Evolutionary conservation across 2,113 vertebrate species (phyloP), one percentile per base, ranked within the genome.

Genomic region (Marcusenius ussheri): DNA sequence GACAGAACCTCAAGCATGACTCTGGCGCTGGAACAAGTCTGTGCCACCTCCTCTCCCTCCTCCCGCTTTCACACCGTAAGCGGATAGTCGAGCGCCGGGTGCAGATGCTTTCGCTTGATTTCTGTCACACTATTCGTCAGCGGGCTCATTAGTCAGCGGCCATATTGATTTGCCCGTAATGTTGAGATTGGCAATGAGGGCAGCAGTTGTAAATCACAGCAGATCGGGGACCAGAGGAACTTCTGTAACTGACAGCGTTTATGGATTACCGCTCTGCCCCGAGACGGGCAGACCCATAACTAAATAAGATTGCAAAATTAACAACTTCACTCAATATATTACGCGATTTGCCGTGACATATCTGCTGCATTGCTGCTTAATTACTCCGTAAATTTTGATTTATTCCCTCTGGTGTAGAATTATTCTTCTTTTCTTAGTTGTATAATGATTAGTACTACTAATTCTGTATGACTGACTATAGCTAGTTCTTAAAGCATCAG

Each of bases 101-200:
- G 80, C 90, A 89, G 90, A 89, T 91, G 90, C 88, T 91, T 89
- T 87, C 21, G 90, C 45, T 47, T 86, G 90, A 87, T 84, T 91
- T 86, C 88, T 70, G 88, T 89, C 88, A 89, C 77, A 15, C 51
- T 56, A 56, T 89, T 85, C 70, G 77, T 91, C 90, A 56, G 46
- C 46, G 19, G 42, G 56, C 88, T 47, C 88, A 89, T 91, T 89
- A 86, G 88, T 91, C 90, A 91, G 87, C 56, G 5, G 47, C 15
- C 53, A 15, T 91, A 91, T 91, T 86, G 90, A 91, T 91, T 91
- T 77, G 58, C 90, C 58, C 46, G 83, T 84, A 91, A 56, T 66
- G 27, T 88, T 85, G 46, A 91, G 90, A 89, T 91, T 89, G 90
- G 90, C 77, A 86, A 13, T 56, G 46, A 89, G 83, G 51, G 46